Percentiles rank a stretch among this genome's conserved stretches.
These are phyloP conservation scores for Grapholita molesta DNA, from an alignment of 1,140 invertebrate genomes.

Conservation along the genomic window DNA sequence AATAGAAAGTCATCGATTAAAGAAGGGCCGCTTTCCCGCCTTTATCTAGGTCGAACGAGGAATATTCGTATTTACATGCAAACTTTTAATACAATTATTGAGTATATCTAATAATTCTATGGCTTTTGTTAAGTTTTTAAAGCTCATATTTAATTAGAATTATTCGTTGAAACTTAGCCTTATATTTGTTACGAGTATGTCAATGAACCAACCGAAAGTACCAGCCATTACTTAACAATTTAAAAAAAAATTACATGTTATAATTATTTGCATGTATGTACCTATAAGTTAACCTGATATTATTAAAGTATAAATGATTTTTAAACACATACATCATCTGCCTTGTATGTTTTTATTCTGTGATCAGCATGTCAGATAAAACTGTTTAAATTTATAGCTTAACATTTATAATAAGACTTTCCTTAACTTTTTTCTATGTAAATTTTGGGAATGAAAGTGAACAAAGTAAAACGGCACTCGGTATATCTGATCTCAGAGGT, in stretches of 20 bases:
- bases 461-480: background rate
- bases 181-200: no score
- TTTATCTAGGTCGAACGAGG: slow-evolving; percentile 54
- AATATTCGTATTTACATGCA: background rate
- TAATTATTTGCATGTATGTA: no score
- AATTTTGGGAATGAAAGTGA: slow-evolving; percentile 1
- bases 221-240: no score
- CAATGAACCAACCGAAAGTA: no score
- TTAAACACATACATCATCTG: background rate
- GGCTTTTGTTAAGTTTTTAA: no score
- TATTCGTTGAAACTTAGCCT: no score
- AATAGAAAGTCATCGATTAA: slow-evolving; percentile 72
- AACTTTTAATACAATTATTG: no score
- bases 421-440: background rate
- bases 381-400: background rate
- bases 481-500: background rate
- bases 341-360: background rate
- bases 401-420: background rate
- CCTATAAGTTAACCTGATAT: background rate
- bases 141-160: no score
- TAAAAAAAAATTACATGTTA: no score
- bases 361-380: background rate
- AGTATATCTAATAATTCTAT: no score
- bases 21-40: slow-evolving; percentile 64
- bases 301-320: background rate